These are phyloP conservation scores for Zoanthus gigantus DNA, from an alignment of 92 coral and sea anemone species.

Conservation along the genomic window DNA sequence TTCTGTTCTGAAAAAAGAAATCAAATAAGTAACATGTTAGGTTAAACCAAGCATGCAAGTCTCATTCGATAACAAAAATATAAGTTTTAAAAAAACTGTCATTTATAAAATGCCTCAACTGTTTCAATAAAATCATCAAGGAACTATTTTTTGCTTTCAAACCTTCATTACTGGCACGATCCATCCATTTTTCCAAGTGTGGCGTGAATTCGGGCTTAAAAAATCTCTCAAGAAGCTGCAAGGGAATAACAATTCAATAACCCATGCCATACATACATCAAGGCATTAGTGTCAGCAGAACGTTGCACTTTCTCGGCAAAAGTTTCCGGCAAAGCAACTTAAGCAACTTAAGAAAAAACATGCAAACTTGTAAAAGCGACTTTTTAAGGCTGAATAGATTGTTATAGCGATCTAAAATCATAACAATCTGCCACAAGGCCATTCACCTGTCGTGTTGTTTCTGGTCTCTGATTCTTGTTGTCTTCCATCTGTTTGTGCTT, in stretches of 20 bases:
- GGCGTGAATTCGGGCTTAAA: conserved; percentile 63
- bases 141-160: neutral
- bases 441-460: conserved; percentile 16
- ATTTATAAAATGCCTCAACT: neutral
- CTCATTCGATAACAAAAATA: too few species aligned
- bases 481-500: conserved; percentile 1
- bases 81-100: neutral
- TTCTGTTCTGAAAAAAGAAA: conserved; percentile 13
- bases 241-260: neutral
- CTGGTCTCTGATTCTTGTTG: neutral
- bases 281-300: neutral
- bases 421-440: neutral
- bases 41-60: too few species aligned
- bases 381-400: neutral
- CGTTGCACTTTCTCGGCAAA: neutral
- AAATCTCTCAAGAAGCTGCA: conserved; percentile 53
- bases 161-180: conserved; percentile 61
- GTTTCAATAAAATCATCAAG: neutral
- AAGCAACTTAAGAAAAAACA: too few species aligned
- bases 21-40: neutral
- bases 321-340: too few species aligned
- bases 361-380: too few species aligned
- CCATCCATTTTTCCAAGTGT: conserved; percentile 60
- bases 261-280: neutral
- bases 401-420: neutral